Evolutionary conservation across 1,140 invertebrate species (phyloP), one percentile per base, ranked within the genome.

Genomic region (Oncopeltus fasciatus): DNA sequence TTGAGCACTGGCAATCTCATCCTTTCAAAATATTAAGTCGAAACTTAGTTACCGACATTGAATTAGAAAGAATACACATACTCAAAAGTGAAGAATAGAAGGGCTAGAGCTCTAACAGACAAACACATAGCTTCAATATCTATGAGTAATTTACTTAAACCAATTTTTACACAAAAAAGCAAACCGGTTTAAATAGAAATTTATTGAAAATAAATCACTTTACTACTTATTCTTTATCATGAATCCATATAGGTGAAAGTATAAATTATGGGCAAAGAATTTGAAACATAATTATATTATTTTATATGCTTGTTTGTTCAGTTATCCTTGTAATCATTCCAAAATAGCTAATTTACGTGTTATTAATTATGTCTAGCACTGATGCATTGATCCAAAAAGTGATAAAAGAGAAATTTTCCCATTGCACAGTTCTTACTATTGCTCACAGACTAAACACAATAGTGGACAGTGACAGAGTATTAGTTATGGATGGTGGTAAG

Each of bases 391-490:
- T 87, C 62, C 84, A 86, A 67, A 72, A 71, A 12, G 83, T 81
- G 2, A 82, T 87, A n/a, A 72, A 78, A 60, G 73, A 74, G 26
- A 78, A 78, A 53, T 85, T 85, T 66, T 70, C 67, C 9, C 68
- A 80, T 33, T 82, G 78, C 64, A 86, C 84, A 0, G 77, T 87
- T 1, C 65, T 87, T 0, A 83, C 84, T 0, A 83, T 81, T 61
- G 79, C 79, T 5, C 80, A 82, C 60, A 72, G 76, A 57, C 70
- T 86, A 0, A 85, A 90, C 69, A 91, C 88, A 1, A 86, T 92
- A 44, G 84, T 92, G 80, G 86, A 92, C 69, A 84, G 80, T 64
- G 83, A 84, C 68, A 76, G 80, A 61, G 57, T 69, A 9, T 66
- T 84, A 56, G 81, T 84, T 1, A 78, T 84, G 75, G 78, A 83